These are phyloP conservation scores for Bombus confusus DNA, from an alignment of 1,140 invertebrate species.

Conservation along the genomic window DNA sequence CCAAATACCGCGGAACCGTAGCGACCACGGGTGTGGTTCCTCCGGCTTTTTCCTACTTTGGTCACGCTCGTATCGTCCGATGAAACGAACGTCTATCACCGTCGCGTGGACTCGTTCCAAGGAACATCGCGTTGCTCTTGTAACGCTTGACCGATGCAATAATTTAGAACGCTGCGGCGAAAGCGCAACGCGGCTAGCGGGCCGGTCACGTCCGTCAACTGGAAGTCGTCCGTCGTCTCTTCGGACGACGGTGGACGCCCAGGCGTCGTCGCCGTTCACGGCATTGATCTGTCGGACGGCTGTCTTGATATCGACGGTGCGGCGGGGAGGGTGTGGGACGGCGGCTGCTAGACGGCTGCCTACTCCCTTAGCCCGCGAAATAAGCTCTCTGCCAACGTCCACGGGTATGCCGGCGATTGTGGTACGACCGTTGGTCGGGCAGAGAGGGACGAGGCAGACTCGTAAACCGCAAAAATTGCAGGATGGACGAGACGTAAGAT, in stretches of 20 bases:
- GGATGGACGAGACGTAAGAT: neutral
- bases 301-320: constrained; percentile 80
- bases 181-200: neutral
- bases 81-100: neutral
- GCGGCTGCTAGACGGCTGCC: constrained; percentile 66
- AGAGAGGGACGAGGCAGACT: neutral
- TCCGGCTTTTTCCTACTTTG: constrained; percentile 2
- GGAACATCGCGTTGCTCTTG: neutral
- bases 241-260: constrained; percentile 72
- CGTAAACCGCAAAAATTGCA: constrained; percentile 8
- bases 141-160: neutral
- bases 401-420: neutral
- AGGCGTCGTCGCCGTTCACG: constrained; percentile 78
- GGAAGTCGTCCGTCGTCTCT: constrained; percentile 59
- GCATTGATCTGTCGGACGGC: constrained; percentile 81
- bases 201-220: constrained; percentile 26
- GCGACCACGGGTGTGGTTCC: constrained; percentile 57
- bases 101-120: neutral
- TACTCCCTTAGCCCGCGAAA: constrained; percentile 44
- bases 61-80: neutral
- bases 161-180: neutral
- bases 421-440: neutral
- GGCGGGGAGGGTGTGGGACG: constrained; percentile 68
- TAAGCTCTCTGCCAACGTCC: constrained; percentile 10
- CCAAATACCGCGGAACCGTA: neutral